Percentiles rank a stretch among this genome's conserved stretches.
These are phyloP conservation scores for Hephaestus fuliginosus DNA, from an alignment of 2,797 vertebrate genomes.

Conservation along the genomic window DNA sequence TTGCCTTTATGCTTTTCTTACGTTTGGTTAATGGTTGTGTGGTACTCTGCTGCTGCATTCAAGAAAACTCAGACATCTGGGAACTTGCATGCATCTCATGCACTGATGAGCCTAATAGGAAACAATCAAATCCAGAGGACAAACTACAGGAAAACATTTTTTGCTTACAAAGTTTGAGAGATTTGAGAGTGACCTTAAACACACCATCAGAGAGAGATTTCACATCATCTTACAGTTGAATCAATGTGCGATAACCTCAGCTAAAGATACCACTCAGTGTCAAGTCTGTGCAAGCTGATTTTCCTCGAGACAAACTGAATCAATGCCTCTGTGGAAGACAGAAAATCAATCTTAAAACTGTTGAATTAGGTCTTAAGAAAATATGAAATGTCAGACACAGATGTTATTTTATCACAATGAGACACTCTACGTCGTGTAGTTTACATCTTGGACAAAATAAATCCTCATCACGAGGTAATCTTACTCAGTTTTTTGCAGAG, in stretches of 20 bases:
- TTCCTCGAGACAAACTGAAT: too few species aligned
- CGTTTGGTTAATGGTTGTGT: neutral
- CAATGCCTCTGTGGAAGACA: neutral
- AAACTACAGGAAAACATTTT: too few species aligned
- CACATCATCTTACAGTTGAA: too few species aligned
- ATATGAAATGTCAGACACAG: too few species aligned
- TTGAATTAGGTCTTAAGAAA: neutral
- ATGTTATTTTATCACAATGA: neutral
- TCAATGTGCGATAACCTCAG: neutral
- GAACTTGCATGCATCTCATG: neutral
- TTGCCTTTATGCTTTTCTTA: neutral
- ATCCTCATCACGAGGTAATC: neutral
- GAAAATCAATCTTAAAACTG: too few species aligned
- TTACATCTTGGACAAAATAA: neutral
- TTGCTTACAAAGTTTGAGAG: too few species aligned
- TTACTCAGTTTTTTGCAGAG: neutral
- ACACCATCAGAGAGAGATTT: neutral
- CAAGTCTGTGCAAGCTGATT: too few species aligned
- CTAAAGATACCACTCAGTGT: neutral
- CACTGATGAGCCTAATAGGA: neutral
- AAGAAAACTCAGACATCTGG: neutral
- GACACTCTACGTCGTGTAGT: neutral
- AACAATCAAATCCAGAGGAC: neutral
- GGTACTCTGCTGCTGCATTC: neutral
- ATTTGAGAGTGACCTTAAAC: neutral